phyloP scores from a whole-genome alignment of 2,888 invertebrate genomes.

The Taenaris catops region DNA sequence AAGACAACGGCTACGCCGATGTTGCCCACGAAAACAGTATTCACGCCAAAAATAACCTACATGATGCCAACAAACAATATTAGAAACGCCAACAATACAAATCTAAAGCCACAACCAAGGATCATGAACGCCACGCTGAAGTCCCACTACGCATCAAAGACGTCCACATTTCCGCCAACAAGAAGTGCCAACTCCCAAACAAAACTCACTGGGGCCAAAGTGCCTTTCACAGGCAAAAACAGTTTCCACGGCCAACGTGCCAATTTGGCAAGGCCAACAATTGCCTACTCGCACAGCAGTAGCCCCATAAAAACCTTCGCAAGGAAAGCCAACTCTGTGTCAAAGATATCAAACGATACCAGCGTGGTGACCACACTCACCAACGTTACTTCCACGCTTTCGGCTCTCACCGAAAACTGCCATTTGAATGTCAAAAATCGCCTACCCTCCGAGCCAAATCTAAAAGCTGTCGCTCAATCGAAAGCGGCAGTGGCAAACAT shows the following conservation, averaged over 20 bases:
- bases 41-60: slow-evolving; percentile 65
- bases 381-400: slow-evolving; percentile 63
- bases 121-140: slow-evolving; percentile 48
- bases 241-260: slow-evolving; percentile 69
- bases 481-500: slow-evolving; percentile 41
- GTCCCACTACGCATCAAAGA: slow-evolving; percentile 60
- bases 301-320: slow-evolving; percentile 61
- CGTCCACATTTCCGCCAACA: slow-evolving; percentile 69
- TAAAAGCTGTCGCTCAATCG: slow-evolving; percentile 40
- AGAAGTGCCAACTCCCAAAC: slow-evolving; percentile 63
- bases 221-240: slow-evolving; percentile 53
- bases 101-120: slow-evolving; percentile 56
- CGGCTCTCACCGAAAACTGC: slow-evolving; percentile 68
- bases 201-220: slow-evolving; percentile 46
- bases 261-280: slow-evolving; percentile 56
- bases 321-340: slow-evolving; percentile 46
- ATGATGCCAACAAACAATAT: slow-evolving; percentile 71
- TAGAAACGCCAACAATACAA: slow-evolving; percentile 59
- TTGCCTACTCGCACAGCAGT: slow-evolving; percentile 53
- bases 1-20: slow-evolving; percentile 65
- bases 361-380: slow-evolving; percentile 41
- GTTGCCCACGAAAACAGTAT: slow-evolving; percentile 60
- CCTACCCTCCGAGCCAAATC: slow-evolving; percentile 59
- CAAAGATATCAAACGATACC: slow-evolving; percentile 46
- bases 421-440: slow-evolving; percentile 68